A percentile compares a stretch with the other conserved stretches of the same genome.
Evolutionary conservation across 64 coral and sea anemone genomes (phyloP).

Genomic region (Anthopleura sola): DNA sequence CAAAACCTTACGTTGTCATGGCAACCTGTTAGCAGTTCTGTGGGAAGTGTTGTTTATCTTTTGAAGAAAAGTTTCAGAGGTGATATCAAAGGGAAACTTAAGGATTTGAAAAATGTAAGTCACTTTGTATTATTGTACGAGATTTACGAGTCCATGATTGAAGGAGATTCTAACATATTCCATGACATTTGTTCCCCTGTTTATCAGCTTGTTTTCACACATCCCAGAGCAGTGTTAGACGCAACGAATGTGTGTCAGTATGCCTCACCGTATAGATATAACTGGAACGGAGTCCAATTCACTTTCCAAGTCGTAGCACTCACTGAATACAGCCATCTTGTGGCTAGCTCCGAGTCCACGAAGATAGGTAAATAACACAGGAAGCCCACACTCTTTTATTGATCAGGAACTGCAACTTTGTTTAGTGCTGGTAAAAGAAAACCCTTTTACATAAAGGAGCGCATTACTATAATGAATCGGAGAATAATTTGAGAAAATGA

Average conservation of each 20-base stretch:
- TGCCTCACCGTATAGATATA: not conserved
- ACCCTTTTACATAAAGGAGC: no score
- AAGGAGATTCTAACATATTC: not conserved
- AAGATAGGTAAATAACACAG: not conserved
- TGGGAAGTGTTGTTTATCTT: slow-evolving; percentile 7
- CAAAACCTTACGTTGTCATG: slow-evolving; percentile 3
- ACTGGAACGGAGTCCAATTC: not conserved
- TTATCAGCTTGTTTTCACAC: not conserved
- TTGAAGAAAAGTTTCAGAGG: not conserved
- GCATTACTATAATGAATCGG: no score
- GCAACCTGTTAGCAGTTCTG: not conserved
- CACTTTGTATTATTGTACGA: not conserved
- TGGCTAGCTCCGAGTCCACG: not conserved
- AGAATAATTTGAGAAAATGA: no score
- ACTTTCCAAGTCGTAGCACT: not conserved
- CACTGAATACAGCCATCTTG: not conserved
- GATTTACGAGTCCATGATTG: not conserved
- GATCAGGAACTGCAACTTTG: no score
- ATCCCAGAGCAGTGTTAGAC: not conserved
- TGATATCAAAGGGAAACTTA: not conserved
- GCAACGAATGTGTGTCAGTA: not conserved
- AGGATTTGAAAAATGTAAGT: not conserved
- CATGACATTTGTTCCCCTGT: not conserved
- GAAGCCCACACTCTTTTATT: not conserved
- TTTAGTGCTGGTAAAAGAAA: no score